These are phyloP conservation scores for Nothobranchius kuhntae DNA, from an alignment of 2,113 vertebrate genomes.

Conservation along the genomic window DNA sequence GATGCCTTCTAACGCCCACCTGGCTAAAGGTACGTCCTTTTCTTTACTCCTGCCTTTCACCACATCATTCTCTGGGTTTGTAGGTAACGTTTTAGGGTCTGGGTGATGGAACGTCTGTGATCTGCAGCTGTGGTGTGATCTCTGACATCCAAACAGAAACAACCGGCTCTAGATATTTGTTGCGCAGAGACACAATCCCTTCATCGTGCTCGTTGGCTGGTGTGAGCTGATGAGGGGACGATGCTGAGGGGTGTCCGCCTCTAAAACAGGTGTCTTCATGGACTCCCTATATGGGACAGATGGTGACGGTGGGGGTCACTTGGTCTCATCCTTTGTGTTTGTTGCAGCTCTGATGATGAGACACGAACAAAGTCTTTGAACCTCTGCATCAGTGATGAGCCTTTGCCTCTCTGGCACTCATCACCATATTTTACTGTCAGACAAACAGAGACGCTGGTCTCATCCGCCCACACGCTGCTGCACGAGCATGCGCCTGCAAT, in stretches of 20 bases:
- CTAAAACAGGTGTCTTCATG: constrained; percentile 4
- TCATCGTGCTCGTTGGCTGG: too few species aligned
- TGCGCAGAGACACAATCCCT: not conserved
- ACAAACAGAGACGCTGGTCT: constrained; percentile 43
- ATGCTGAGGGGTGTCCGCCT: not conserved
- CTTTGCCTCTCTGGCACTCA: constrained; percentile 59
- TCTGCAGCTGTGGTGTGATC: not conserved
- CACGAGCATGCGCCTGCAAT: constrained; percentile 7
- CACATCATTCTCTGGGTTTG: constrained; percentile 15
- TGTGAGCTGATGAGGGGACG: not conserved
- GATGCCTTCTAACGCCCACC: constrained; percentile 25
- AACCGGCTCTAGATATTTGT: not conserved
- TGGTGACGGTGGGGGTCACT: constrained; percentile 54
- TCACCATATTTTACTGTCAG: constrained; percentile 67
- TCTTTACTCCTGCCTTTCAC: not conserved
- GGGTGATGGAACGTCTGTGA: constrained; percentile 12
- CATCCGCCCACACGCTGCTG: constrained; percentile 48
- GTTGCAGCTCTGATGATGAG: constrained; percentile 70
- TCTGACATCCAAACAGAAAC: constrained; percentile 14
- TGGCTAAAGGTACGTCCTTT: constrained; percentile 54
- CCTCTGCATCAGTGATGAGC: constrained; percentile 74
- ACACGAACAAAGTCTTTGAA: constrained; percentile 72
- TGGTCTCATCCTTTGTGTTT: constrained; percentile 68
- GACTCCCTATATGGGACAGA: constrained; percentile 25
- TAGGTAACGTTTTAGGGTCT: constrained; percentile 12